Evolutionary conservation across 2,888 invertebrate genomes (phyloP).

Genomic region (Polymixis lichenea): DNA sequence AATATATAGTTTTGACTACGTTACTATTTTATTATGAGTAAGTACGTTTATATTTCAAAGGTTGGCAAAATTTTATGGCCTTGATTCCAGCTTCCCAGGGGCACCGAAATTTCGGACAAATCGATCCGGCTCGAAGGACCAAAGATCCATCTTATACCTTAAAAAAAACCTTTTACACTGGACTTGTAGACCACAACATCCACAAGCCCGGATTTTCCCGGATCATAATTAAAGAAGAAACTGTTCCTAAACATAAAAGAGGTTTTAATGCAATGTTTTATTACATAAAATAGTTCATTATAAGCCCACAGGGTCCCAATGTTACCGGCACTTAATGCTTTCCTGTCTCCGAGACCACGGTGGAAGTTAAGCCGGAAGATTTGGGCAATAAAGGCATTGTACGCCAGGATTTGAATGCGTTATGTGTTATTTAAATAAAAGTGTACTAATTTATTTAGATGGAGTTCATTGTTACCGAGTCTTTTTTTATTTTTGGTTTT

Average conservation of each 20-base stretch:
- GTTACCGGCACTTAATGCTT: conserved; percentile 57
- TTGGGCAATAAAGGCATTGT: conserved; percentile 58
- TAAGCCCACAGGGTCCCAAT: conserved; percentile 41
- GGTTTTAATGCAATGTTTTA: conserved; percentile 41
- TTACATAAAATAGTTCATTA: conserved; percentile 57
- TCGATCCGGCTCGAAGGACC: too few species aligned
- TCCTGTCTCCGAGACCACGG: conserved; percentile 46
- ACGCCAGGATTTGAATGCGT: conserved; percentile 33
- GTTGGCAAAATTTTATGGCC: too few species aligned
- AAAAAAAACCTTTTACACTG: neutral
- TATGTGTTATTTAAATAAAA: conserved; percentile 46
- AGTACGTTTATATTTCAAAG: too few species aligned
- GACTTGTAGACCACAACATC: neutral
- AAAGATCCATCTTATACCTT: neutral
- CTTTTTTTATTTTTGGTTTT: neutral
- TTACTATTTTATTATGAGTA: too few species aligned
- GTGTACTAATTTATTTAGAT: conserved; percentile 31
- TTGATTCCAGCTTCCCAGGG: too few species aligned
- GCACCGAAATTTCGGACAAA: too few species aligned
- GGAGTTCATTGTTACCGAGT: conserved; percentile 17
- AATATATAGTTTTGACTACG: too few species aligned
- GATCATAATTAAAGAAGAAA: conserved; percentile 43
- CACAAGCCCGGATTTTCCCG: conserved; percentile 15
- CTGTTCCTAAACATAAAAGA: conserved; percentile 29
- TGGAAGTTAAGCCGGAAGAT: conserved; percentile 58